phyloP scores from a whole-genome alignment of 1,140 invertebrate genomes.

The Zaprionus taronus region DNA sequence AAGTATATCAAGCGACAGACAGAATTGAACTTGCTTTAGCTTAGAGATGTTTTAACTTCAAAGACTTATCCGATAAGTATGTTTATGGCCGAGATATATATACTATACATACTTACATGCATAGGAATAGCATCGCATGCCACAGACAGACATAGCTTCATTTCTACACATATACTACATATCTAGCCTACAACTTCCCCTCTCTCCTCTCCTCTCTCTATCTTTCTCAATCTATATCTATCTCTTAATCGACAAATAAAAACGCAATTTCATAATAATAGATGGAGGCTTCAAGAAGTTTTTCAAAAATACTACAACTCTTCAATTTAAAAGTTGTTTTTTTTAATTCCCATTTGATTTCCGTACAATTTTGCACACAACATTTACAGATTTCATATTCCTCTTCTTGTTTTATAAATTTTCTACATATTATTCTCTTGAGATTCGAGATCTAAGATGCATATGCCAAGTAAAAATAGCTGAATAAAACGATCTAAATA shows the following conservation, averaged over 20 bases:
- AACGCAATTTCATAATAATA: not conserved
- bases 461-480: slow-evolving; percentile 9
- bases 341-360: too few species aligned
- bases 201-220: not conserved
- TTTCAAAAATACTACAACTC: not conserved
- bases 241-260: not conserved
- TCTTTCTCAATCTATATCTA: slow-evolving; percentile 9
- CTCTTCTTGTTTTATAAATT: not conserved
- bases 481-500: slow-evolving; percentile 5
- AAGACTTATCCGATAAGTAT: slow-evolving; percentile 26
- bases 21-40: slow-evolving; percentile 41
- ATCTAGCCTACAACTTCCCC: slow-evolving; percentile 17
- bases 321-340: too few species aligned
- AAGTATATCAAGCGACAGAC: slow-evolving; percentile 27
- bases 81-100: slow-evolving; percentile 1
- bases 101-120: not conserved
- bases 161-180: slow-evolving; percentile 18
- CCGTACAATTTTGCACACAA: not conserved
- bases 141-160: slow-evolving; percentile 15
- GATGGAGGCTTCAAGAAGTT: not conserved
- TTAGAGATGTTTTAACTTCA: slow-evolving; percentile 26
- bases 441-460: slow-evolving; percentile 25
- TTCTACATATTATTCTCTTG: not conserved
- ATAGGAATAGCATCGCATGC: not conserved
- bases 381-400: not conserved